These are phyloP conservation scores for Bemisia tabaci DNA, from an alignment of 1,140 invertebrate species.

Conservation along the genomic window DNA sequence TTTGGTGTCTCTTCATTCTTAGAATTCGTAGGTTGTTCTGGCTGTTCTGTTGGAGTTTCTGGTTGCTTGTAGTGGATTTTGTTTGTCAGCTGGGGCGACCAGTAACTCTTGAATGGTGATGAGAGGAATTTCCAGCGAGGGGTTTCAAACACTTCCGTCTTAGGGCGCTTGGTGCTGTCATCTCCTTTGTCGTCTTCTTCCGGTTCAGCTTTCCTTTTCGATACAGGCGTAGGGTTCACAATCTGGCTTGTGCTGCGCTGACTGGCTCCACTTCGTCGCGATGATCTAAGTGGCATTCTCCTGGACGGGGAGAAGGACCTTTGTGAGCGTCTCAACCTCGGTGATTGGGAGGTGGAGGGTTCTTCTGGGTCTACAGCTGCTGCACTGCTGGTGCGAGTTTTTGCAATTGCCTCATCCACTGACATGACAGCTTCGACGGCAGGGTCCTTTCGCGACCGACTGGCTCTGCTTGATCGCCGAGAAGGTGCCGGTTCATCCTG, in stretches of 20 bases:
- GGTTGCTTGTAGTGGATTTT: background rate
- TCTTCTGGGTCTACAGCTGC: background rate
- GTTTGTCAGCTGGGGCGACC: background rate
- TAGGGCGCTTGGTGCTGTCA: too few species aligned
- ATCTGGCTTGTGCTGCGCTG: too few species aligned
- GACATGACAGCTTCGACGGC: too few species aligned
- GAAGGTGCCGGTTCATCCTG: too few species aligned
- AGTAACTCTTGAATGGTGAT: background rate
- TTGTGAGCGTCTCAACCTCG: background rate
- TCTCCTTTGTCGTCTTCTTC: too few species aligned
- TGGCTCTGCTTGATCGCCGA: too few species aligned
- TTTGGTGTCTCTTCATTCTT: background rate
- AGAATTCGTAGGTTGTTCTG: background rate
- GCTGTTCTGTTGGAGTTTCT: background rate
- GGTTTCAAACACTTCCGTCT: background rate
- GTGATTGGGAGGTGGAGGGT: background rate
- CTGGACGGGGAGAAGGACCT: background rate
- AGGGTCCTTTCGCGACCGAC: too few species aligned
- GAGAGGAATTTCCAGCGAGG: background rate
- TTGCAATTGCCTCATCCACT: too few species aligned
- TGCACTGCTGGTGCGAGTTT: too few species aligned
- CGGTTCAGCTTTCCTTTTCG: too few species aligned
- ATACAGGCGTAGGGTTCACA: too few species aligned
- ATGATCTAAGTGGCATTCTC: background rate
- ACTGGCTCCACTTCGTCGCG: too few species aligned